A percentile compares a stretch with the other conserved stretches of the same genome.
These are phyloP conservation scores for Spisula solida DNA, from an alignment of 2,888 invertebrate species.

Conservation along the genomic window DNA sequence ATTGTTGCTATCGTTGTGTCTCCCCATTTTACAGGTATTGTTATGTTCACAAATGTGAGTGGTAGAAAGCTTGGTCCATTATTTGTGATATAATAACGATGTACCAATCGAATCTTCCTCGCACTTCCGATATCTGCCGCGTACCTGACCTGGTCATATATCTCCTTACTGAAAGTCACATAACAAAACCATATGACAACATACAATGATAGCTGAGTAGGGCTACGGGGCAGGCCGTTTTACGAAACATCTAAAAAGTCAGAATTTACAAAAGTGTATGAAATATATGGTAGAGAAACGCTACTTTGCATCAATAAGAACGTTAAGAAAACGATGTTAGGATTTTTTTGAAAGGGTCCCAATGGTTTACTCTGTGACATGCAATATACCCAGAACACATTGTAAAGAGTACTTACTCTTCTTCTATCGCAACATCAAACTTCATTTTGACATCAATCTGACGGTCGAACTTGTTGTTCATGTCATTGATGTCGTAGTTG, in stretches of 20 bases:
- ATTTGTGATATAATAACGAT: slow-evolving; percentile 61
- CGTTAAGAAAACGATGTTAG: background rate
- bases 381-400: background rate
- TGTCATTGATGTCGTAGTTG: slow-evolving; percentile 42
- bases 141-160: slow-evolving; percentile 58
- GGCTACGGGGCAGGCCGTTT: too few relatives aligned
- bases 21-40: slow-evolving; percentile 53
- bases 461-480: slow-evolving; percentile 50
- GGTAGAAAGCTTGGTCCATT: slow-evolving; percentile 65
- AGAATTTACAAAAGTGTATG: too few relatives aligned
- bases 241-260: too few relatives aligned
- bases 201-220: too few relatives aligned
- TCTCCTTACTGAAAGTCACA: slow-evolving; percentile 25
- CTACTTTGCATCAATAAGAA: too few relatives aligned
- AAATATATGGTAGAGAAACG: too few relatives aligned
- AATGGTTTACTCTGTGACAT: too few relatives aligned
- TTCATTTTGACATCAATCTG: slow-evolving; percentile 52
- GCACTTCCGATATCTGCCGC: slow-evolving; percentile 52
- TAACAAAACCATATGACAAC: background rate
- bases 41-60: slow-evolving; percentile 61
- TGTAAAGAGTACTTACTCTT: slow-evolving; percentile 47
- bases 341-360: background rate
- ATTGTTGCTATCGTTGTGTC: slow-evolving; percentile 42
- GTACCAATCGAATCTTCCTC: slow-evolving; percentile 32
- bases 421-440: slow-evolving; percentile 49